Evolutionary conservation across 2,797 vertebrate species (phyloP), one percentile per base, ranked within the genome.

Genomic region (Molossus alvarezi): DNA sequence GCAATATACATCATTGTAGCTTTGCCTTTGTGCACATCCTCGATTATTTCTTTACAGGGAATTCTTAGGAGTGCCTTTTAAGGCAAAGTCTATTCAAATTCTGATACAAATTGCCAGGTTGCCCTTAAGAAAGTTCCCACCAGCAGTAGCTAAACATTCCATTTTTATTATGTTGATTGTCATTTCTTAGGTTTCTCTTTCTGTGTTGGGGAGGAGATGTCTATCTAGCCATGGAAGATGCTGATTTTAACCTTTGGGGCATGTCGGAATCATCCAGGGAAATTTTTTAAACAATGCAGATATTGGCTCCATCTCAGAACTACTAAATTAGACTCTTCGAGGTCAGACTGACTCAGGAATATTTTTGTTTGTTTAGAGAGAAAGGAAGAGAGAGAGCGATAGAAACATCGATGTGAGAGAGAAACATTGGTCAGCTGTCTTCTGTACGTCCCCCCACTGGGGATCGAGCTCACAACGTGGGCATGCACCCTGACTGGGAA

Each of bases 51-150:
- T 88, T 51, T 79, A 77, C 8, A 51, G 25, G 80, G 88, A 88
- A 81, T 92, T 77, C 73, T 92, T 85, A 77, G 64, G 69, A 18
- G 17, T 69, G 41, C 86, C 80, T 95, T 73, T 86, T 58, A 60
- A 58, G 69, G 29, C 25, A 73, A 41, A 53, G 51, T 84, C 62
- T 84, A 2, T 64, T n/a, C 60, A 95, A 83, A 77, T 84, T 86
- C 65, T 96, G 71, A 71, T 89, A 53, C 37, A 93, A 4, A 37
- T 94, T 91, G 41, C 90, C 8, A 33, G 6, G 20, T 62, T 94
- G 53, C 71, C 60, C 64, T 88, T 65, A 67, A 80, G 72, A 93
- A 96, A 92, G 14, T 93, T 93, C 13, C 25, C 2, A 55, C 23
- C 17, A 85, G n/a, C 20, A 77, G 65, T 82, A 81, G 67, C 84